Base-by-base conservation (phyloP, 2,888 invertebrate genomes). In the Frankliniella intonsa region DNA sequence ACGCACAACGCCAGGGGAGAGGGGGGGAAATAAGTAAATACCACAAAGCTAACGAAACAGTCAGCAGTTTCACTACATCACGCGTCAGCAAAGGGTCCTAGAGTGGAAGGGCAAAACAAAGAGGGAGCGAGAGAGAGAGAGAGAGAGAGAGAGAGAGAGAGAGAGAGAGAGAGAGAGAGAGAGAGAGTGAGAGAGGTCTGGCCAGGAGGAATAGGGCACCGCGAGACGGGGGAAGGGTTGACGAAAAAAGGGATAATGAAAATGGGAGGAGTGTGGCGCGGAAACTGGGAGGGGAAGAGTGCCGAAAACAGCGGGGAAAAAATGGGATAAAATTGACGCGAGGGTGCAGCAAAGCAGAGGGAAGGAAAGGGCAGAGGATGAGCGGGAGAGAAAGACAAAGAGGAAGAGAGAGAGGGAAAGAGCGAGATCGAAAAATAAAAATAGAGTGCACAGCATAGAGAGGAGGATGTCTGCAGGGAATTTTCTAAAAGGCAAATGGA, bases 21-120 rank as follows among this genome's bases (percentile, higher is more conserved):
- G n/a, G n/a, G 9, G 51, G 9, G 51, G 14, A 69, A 69, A 69
- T 69, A 69, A 69, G 69, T 22, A 69, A 69, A 69, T 69, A 69
- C 69, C 69, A 69, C 69, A 69, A 69, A 69, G 69, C 69, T 69
- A 69, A 69, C 69, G 69, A 22, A 69, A 69, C 69, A n/a, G 69
- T 22, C 69, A n/a, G 69, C 69, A 69, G 69, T 69, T 69, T 11
- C 69, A 9, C 9, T 22, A 22, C 69, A 22, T 5, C 22, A 69
- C 22, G 11, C 69, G 69, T 69, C 69, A 69, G 69, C 69, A 69
- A 55, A 38, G 38, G 38, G 38, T 38, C 38, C 38, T 38, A 38
- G 55, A 55, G 19, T 55, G 55, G 10, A 19, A 12, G 62, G 17
- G n/a, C 62, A 62, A 17, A 62, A 62, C 62, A 62, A 62, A 10